Percentiles rank a stretch among this genome's conserved stretches.
Evolutionary conservation across 2,888 invertebrate species (phyloP).

Genomic region (Heteropelma amictum): DNA sequence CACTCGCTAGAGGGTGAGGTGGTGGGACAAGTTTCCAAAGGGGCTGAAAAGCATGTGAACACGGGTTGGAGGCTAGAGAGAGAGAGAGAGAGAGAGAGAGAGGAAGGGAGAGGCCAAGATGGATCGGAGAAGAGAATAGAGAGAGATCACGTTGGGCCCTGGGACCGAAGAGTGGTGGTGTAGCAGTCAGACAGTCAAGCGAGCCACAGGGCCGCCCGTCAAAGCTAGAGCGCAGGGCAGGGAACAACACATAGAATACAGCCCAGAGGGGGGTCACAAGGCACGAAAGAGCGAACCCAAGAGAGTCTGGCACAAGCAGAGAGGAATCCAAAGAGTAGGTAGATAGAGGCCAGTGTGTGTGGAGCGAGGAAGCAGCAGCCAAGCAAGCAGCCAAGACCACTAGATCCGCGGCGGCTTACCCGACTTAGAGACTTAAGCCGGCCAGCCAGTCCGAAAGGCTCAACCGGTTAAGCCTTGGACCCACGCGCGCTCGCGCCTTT

Average conservation of each 20-base stretch:
- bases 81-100: conserved; percentile 58
- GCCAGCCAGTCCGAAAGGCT: conserved; percentile 75
- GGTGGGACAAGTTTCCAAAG: conserved; percentile 44
- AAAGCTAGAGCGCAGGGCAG: conserved; percentile 74
- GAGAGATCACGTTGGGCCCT: conserved; percentile 61
- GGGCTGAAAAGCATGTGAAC: conserved; percentile 53
- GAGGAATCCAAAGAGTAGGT: conserved; percentile 37
- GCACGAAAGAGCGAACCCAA: conserved; percentile 81
- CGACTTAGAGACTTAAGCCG: conserved; percentile 77
- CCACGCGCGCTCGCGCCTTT: conserved; percentile 39
- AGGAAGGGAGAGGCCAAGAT: no score
- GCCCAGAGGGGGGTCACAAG: conserved; percentile 79
- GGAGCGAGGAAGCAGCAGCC: conserved; percentile 39
- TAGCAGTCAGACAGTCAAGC: conserved; percentile 77
- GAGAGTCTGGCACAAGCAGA: conserved; percentile 55
- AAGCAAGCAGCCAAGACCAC: conserved; percentile 73
- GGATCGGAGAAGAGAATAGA: conserved; percentile 61
- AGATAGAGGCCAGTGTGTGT: conserved; percentile 39
- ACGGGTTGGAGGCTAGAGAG: conserved; percentile 57
- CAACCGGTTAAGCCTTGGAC: conserved; percentile 72
- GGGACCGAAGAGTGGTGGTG: conserved; percentile 68
- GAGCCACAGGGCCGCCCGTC: conserved; percentile 75
- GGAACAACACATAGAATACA: conserved; percentile 71
- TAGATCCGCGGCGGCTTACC: conserved; percentile 75
- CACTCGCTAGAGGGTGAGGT: conserved; percentile 40